A percentile compares a stretch with the other conserved stretches of the same genome.
Evolutionary conservation across 2,113 vertebrate genomes (phyloP).

Genomic region (Egretta garzetta): DNA sequence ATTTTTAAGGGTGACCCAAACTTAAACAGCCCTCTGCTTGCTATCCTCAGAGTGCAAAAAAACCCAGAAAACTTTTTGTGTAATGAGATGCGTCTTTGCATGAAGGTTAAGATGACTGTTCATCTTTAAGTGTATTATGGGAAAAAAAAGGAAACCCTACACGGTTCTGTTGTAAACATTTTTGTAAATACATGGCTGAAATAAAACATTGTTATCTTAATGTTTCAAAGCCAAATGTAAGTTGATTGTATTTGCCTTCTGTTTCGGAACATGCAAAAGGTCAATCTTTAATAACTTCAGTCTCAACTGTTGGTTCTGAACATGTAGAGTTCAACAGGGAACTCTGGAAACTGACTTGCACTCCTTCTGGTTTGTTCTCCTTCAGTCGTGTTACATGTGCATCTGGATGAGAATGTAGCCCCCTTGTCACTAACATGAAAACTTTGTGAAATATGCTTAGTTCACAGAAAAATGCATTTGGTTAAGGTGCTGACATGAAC

Average conservation of each 20-base stretch:
- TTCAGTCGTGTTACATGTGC: not conserved
- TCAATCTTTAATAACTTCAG: constrained; percentile 35
- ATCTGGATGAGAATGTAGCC: constrained; percentile 24
- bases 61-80: constrained; percentile 24
- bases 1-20: constrained; percentile 52
- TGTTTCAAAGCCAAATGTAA: constrained; percentile 74
- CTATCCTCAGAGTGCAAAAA: not conserved
- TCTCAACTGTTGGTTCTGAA: constrained; percentile 30
- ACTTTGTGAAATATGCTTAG: not conserved
- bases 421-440: not conserved
- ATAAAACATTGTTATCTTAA: constrained; percentile 71
- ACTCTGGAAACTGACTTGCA: not conserved
- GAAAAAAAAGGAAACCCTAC: constrained; percentile 40
- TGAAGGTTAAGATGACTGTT: constrained; percentile 66
- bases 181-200: constrained; percentile 69
- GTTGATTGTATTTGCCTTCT: constrained; percentile 59
- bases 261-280: constrained; percentile 40
- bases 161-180: constrained; percentile 39
- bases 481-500: constrained; percentile 29
- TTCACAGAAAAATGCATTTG: constrained; percentile 27
- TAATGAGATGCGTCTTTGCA: constrained; percentile 50
- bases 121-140: constrained; percentile 54
- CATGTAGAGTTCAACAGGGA: not conserved
- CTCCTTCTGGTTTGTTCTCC: constrained; percentile 17
- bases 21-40: constrained; percentile 8